Evolutionary conservation across 2,113 vertebrate species (phyloP), one percentile per base, ranked within the genome.

Genomic region (Ia io): DNA sequence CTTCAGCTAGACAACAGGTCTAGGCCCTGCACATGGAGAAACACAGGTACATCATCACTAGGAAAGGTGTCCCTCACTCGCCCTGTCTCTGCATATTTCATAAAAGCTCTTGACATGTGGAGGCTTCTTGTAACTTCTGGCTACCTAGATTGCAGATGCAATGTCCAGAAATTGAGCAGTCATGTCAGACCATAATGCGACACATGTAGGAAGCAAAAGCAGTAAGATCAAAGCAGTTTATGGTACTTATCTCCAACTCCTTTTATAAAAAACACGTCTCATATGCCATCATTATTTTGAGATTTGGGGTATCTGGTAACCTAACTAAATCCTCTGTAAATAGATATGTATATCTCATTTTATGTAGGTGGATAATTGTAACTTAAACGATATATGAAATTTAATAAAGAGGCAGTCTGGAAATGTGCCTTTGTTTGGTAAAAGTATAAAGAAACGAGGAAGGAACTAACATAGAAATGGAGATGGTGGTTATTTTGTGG

Each of bases 21-120:
- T 7, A 59, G 40, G 1, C 6, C 30, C 69, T 35, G 9, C 13
- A 3, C 1, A 1, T 14, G 16, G 17, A 23, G 11, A 49, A 76
- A 22, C 4, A 23, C 12, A 35, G 11, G 9, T 35, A 63, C 22
- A 3, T n/a, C 12, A 13, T 25, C 30, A 16, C 35, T 35, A 18
- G 6, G 13, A 6, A 44, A 61, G 12, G 0, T 5, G 2, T 1
- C 76, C 17, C 17, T 63, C 44, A 5, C 6, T 63, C 3, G 28
- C 83, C 9, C 56, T 65, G 1, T 28, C 47, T 69, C n/a, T 3
- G 23, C 1, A 4, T 16, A 37, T 30, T 82, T 74, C n/a, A 20
- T 40, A 10, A 18, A 22, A 32, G 22, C 14, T 70, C 61, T 47
- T 28, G 37, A 90, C 22, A 6, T 37, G 5, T 22, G 17, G 59